Base-by-base conservation (phyloP, 2,113 vertebrate species). In the Hassar affinis region DNA sequence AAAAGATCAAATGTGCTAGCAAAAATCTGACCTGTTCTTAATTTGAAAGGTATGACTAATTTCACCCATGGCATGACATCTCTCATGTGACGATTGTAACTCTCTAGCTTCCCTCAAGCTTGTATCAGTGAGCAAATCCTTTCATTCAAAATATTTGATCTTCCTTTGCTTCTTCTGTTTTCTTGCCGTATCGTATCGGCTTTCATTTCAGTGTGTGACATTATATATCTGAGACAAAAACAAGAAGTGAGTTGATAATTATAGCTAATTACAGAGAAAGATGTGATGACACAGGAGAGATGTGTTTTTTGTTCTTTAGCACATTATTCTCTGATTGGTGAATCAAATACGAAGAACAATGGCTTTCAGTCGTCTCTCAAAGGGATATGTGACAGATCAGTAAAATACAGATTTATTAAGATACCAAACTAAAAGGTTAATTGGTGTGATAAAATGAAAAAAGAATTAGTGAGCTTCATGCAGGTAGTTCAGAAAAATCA, bases 201-300 rank as follows among this genome's bases (percentile, higher is more conserved):
- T n/a, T n/a, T n/a, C n/a, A n/a, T n/a, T n/a, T n/a, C 52, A 57
- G 10, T 25, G 3, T 56, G 30, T 35, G 20, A 7, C 4, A 8
- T 25, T 77, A 56, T 56, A 38, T 77, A 56, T 54, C 6, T 12
- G 11, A 77, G 30, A 33, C n/a, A 22, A 35, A 54, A 77, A 54
- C 27, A 4, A 77, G 49, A 77, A 77, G 9, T 35, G 51, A 77
- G 10, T 77, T n/a, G 30, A 77, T 77, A 56, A 77, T 77, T 77
- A 77, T 12, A 33, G 30, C 27, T 56, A 77, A 77, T 77, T 56
- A 77, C 47, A 52, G 49, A 30, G 49, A 75, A 75, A n/a, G 69
- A 72, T 35, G 18, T 77, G 74, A 35, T 77, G 49, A 56, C 51
- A 77, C 27, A 56, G 74, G 4, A 3, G 30, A 77, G 72, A 49